Percentiles rank a stretch among this genome's conserved stretches.
Conservation (phyloP, 2,888 invertebrate species). For the Volucella zonaria region DNA sequence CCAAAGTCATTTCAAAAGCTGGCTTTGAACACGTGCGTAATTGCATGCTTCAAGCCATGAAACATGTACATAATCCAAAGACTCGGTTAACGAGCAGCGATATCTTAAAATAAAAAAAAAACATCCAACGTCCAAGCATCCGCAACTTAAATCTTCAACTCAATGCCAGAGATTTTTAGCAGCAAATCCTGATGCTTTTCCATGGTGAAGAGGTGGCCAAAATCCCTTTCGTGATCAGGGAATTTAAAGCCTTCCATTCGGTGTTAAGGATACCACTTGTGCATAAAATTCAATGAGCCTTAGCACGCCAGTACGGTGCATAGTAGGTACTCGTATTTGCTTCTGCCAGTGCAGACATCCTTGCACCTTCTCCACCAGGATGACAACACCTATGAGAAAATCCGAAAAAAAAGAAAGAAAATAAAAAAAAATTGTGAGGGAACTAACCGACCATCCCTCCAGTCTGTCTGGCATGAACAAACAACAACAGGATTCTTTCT, state of each 20-base stretch:
- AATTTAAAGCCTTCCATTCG: constrained; percentile 65
- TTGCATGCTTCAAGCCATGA: constrained; percentile 6
- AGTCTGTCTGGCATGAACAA: constrained; percentile 70
- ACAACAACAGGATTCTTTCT: constrained; percentile 62
- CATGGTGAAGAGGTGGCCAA: constrained; percentile 1
- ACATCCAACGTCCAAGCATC: background rate
- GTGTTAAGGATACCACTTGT: constrained; percentile 64
- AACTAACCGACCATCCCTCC: constrained; percentile 46
- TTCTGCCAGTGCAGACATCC: constrained; percentile 44
- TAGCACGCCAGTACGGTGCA: constrained; percentile 62
- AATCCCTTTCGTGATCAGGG: constrained; percentile 70
- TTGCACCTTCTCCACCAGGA: constrained; percentile 61
- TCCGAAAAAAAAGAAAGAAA: constrained; percentile 18
- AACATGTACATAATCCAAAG: background rate
- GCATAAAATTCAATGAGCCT: constrained; percentile 74
- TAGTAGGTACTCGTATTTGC: background rate
- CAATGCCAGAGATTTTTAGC: constrained; percentile 3
- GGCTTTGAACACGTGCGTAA: constrained; percentile 25
- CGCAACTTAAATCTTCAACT: constrained; percentile 29
- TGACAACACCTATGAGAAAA: constrained; percentile 47
- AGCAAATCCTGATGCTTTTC: constrained; percentile 44
- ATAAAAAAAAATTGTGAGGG: constrained; percentile 14
- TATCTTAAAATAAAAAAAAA: background rate
- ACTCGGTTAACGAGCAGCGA: background rate
- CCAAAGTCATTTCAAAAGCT: constrained; percentile 12